Base-by-base conservation (phyloP, 1,140 invertebrate genomes). In the Hydropsyche tenuis region DNA sequence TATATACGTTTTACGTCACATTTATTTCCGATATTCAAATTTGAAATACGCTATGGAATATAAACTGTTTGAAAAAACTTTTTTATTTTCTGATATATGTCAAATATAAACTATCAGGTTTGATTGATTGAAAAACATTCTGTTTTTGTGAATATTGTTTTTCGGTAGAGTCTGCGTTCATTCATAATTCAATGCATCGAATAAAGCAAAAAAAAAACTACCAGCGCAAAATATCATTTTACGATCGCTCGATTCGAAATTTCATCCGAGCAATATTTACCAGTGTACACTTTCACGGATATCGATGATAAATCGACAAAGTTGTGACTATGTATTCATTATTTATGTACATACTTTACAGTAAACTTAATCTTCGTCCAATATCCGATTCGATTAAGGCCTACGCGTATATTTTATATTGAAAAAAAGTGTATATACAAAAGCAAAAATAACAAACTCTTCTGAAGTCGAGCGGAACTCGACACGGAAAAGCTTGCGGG, bases 391-490 rank as follows among this genome's bases (percentile, higher is more conserved):
- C 9, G 48, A 53, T 53, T 53, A 53, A 53, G 20, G 48, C 46
- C 20, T 53, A 14, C n/a, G 16, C 14, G 45, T n/a, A 48, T 14
- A 12, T n/a, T 48, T n/a, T 48, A 48, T 48, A 48, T 48, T n/a
- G 30, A 37, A 37, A 37, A 37, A 37, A 37, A 37, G 3, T 9
- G 30, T 37, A 37, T 9, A 37, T 9, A 37, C 30, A 37, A 60
- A 25, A n/a, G 56, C 23, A 23, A 20, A 25, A 60, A 60, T 60
- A 60, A 60, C 56, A 60, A 37, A 60, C 23, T 60, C 23, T 25
- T 27, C 56, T 25, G 56, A 60, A 60, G 11, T 53, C 48, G 48
- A 53, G 48, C 48, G 48, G 48, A 53, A 53, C 48, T 23, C 56
- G 56, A 60, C 56, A 60, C 18, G 56, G 23, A 23, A 60, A 25